Conservation (phyloP, 1,140 invertebrate genomes). For the Saccostrea echinata region DNA sequence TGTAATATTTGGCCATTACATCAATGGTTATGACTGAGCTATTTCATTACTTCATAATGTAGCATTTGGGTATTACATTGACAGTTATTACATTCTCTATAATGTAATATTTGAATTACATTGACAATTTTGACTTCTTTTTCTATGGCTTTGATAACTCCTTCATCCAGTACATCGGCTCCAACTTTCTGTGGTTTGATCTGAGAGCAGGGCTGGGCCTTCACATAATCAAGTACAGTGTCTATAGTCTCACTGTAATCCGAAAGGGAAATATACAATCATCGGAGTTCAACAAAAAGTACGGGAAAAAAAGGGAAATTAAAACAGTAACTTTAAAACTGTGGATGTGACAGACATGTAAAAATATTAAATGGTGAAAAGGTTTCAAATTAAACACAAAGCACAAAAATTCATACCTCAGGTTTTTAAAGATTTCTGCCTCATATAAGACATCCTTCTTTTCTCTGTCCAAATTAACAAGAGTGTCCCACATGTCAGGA, state of each 20-base stretch:
- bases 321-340: no score
- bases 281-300: no score
- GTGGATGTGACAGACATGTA: no score
- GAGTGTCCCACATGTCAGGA: conserved; percentile 87
- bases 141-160: conserved; percentile 85
- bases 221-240: conserved; percentile 87
- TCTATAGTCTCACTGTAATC: conserved; percentile 79
- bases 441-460: conserved; percentile 71
- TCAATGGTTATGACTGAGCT: conserved; percentile 75
- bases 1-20: background rate
- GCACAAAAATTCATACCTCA: conserved; percentile 65
- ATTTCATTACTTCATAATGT: no score
- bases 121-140: conserved; percentile 78
- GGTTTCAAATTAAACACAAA: background rate
- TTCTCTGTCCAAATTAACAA: conserved; percentile 68
- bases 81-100: background rate
- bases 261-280: background rate
- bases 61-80: no score
- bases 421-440: conserved; percentile 70
- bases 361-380: background rate
- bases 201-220: conserved; percentile 84
- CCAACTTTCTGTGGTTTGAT: conserved; percentile 85
- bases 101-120: background rate
- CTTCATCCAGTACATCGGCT: conserved; percentile 85
- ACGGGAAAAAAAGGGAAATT: no score